Percentiles rank a stretch among this genome's conserved stretches.
These are phyloP conservation scores for Corbicula japonica DNA, from an alignment of 2,888 invertebrate species.

Conservation along the genomic window DNA sequence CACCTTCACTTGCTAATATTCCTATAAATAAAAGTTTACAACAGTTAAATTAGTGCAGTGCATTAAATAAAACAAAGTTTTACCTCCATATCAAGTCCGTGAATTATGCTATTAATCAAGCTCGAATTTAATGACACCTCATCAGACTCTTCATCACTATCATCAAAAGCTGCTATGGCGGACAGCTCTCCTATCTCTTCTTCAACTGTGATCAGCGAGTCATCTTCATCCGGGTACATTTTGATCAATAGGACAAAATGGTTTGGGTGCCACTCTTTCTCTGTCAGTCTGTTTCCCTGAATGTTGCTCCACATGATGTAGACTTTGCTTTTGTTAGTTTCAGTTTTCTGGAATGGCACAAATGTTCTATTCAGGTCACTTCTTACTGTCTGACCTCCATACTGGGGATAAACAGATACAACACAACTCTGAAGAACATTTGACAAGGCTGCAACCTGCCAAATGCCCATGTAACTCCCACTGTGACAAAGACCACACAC, in stretches of 20 bases:
- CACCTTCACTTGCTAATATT: too few species aligned
- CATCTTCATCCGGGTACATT: constrained; percentile 1
- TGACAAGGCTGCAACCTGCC: constrained; percentile 38
- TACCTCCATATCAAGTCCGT: too few species aligned
- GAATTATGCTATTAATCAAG: too few species aligned
- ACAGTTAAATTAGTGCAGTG: too few species aligned
- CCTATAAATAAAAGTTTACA: too few species aligned
- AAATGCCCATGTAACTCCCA: constrained; percentile 24
- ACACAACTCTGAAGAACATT: constrained; percentile 10
- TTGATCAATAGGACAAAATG: constrained; percentile 34
- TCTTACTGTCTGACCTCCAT: constrained; percentile 30
- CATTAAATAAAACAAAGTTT: too few species aligned
- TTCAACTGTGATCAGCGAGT: not conserved
- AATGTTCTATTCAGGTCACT: constrained; percentile 30
- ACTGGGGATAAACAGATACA: constrained; percentile 31
- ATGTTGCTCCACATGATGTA: constrained; percentile 43
- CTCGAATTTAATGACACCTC: too few species aligned
- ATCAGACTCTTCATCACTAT: too few species aligned
- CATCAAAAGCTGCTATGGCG: constrained; percentile 5
- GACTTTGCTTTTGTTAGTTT: not conserved
- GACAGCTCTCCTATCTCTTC: constrained; percentile 11
- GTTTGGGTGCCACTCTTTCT: constrained; percentile 25
- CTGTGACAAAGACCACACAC: constrained; percentile 2
- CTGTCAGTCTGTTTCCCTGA: constrained; percentile 5
- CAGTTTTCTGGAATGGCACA: constrained; percentile 9